Evolutionary conservation across 2,113 vertebrate species (phyloP).

Genomic region (Labeo rohita): DNA sequence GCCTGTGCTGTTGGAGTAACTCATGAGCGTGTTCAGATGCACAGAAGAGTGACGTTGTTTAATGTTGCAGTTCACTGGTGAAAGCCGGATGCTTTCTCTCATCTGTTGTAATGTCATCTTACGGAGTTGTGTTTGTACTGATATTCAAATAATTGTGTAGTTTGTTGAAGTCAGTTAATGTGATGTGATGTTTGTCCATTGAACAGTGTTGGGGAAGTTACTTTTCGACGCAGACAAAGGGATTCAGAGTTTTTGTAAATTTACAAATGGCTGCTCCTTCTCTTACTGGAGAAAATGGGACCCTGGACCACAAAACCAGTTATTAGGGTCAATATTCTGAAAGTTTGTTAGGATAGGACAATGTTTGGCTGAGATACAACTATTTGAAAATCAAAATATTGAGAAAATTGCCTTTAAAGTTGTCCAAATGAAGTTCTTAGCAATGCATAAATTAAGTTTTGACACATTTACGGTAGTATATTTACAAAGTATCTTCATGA

Average conservation of each 20-base stretch:
- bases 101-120: constrained; percentile 24
- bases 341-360: too few species aligned
- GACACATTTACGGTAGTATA: too few species aligned
- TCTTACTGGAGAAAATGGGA: too few species aligned
- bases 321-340: too few species aligned
- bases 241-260: neutral
- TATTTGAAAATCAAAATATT: too few species aligned
- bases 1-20: neutral
- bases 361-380: too few species aligned
- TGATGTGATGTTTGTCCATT: neutral
- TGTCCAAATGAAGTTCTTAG: too few species aligned
- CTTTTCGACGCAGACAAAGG: neutral
- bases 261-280: too few species aligned
- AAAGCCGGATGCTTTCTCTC: constrained; percentile 17
- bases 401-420: too few species aligned
- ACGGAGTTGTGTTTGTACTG: constrained; percentile 26
- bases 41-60: constrained; percentile 18
- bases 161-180: constrained; percentile 8
- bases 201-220: constrained; percentile 13
- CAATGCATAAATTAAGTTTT: too few species aligned
- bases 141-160: neutral
- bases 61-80: constrained; percentile 35
- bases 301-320: too few species aligned
- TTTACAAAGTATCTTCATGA: too few species aligned
- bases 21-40: neutral